Evolutionary conservation across 2,888 invertebrate species (phyloP).

Genomic region (Operophtera brumata): DNA sequence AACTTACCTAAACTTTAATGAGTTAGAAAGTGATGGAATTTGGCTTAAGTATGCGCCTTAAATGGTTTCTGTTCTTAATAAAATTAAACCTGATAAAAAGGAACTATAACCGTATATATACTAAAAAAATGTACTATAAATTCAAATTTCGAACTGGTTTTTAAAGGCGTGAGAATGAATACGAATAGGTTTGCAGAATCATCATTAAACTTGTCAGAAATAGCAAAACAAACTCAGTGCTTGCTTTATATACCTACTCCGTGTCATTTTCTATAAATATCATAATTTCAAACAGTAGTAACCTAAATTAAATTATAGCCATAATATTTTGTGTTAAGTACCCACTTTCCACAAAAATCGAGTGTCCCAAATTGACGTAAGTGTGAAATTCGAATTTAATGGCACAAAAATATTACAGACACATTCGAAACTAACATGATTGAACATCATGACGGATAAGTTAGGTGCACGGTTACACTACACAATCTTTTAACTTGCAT

Average conservation of each 20-base stretch:
- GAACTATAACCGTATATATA: too few relatives aligned
- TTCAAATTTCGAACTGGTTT: not conserved
- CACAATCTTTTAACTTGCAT: not conserved
- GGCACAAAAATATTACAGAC: conserved; percentile 38
- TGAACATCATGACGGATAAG: conserved; percentile 11
- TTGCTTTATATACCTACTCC: not conserved
- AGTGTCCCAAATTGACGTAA: conserved; percentile 32
- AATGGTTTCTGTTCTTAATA: too few relatives aligned
- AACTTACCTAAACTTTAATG: too few relatives aligned
- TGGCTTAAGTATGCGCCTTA: too few relatives aligned
- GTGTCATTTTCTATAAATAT: not conserved
- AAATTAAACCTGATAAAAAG: too few relatives aligned
- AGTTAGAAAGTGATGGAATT: too few relatives aligned
- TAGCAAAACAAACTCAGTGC: too few relatives aligned
- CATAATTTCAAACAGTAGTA: not conserved
- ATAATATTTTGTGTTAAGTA: conserved; percentile 17
- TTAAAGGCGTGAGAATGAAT: not conserved
- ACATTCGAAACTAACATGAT: conserved; percentile 30
- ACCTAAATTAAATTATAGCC: conserved; percentile 21
- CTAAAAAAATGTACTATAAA: too few relatives aligned
- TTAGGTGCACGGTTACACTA: conserved; percentile 9
- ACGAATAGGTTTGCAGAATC: not conserved
- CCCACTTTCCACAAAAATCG: conserved; percentile 30
- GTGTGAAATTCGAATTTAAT: conserved; percentile 42
- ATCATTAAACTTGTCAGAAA: too few relatives aligned